Evolutionary conservation across 2,113 vertebrate species (phyloP).

Genomic region (Gallinago undulata): DNA sequence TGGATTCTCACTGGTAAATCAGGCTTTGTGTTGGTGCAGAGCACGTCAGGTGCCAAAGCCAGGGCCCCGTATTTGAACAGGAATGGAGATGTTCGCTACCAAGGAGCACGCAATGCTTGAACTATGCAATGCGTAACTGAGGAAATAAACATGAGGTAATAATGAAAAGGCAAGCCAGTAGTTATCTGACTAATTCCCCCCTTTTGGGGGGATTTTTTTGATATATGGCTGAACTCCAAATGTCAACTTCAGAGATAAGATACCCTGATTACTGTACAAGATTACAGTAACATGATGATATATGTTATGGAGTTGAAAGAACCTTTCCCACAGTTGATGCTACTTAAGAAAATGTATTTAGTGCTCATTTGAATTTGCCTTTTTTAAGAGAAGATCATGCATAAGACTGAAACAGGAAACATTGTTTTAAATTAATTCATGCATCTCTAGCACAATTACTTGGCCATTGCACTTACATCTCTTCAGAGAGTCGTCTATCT

Average conservation of each 20-base stretch:
- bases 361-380: neutral
- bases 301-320: neutral
- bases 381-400: neutral
- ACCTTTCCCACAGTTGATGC: neutral
- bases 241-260: neutral
- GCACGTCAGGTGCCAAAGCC: neutral
- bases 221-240: neutral
- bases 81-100: neutral
- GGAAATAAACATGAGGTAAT: neutral
- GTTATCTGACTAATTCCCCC: neutral
- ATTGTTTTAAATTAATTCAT: neutral
- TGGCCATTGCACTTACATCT: neutral
- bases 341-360: neutral
- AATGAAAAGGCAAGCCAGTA: neutral
- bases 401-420: neutral
- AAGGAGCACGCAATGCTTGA: neutral
- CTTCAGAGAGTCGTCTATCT: neutral
- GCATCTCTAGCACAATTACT: neutral
- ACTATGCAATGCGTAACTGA: neutral
- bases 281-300: neutral
- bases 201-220: neutral
- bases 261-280: neutral
- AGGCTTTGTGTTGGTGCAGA: neutral
- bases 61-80: fast-evolving
- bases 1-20: neutral